phyloP scores from a whole-genome alignment of 1,140 invertebrate genomes.

The Nylanderia fulva region DNA sequence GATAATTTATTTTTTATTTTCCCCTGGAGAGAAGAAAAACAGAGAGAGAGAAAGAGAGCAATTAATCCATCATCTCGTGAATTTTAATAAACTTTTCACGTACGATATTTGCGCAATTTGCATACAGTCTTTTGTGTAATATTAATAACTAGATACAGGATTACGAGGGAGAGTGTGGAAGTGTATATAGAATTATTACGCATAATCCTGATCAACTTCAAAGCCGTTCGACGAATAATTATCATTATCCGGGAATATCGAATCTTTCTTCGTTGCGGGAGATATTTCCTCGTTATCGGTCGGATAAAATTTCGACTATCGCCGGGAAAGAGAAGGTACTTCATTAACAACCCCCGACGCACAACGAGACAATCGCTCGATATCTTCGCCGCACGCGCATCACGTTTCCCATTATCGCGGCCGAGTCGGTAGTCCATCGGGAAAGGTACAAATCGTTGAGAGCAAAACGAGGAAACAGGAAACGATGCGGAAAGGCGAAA shows the following conservation, averaged over 20 bases:
- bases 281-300: background rate
- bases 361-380: background rate
- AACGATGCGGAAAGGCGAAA: slow-evolving; percentile 33
- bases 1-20: background rate
- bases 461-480: slow-evolving; percentile 38
- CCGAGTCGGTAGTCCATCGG: background rate
- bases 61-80: background rate
- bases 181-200: background rate
- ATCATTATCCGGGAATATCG: background rate
- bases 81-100: slow-evolving; percentile 6
- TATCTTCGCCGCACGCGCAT: slow-evolving; percentile 38
- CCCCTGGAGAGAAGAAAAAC: no score
- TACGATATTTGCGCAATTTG: slow-evolving; percentile 1
- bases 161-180: background rate
- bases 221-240: background rate
- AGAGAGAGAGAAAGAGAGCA: no score
- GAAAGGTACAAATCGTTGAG: slow-evolving; percentile 5
- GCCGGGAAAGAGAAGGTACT: slow-evolving; percentile 1
- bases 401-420: slow-evolving; percentile 50
- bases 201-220: background rate
- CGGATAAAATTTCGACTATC: slow-evolving; percentile 31
- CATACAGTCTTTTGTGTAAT: background rate
- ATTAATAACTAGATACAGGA: background rate
- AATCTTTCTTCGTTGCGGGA: background rate
- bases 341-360: slow-evolving; percentile 7